Conservation (phyloP, 1,140 invertebrate genomes). For the Cydia fagiglandana region DNA sequence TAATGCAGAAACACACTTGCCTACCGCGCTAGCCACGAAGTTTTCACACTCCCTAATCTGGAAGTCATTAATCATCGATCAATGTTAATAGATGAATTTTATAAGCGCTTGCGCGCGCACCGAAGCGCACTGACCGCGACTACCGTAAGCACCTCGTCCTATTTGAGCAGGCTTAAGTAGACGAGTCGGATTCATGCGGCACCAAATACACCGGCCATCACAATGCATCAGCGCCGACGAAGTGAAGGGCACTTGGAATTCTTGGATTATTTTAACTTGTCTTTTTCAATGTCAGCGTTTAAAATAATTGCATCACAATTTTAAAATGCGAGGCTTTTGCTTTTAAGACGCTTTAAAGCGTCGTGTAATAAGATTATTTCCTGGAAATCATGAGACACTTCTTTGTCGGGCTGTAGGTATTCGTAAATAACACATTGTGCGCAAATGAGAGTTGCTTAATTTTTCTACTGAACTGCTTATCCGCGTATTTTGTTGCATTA, state of each 20-base stretch:
- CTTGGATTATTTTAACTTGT: constrained; percentile 78
- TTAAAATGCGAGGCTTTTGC: constrained; percentile 75
- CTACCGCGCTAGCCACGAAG: not conserved
- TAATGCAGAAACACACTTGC: not conserved
- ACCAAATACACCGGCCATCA: constrained; percentile 73
- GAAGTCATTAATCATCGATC: not conserved
- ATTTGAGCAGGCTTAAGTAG: constrained; percentile 53
- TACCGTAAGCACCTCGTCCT: constrained; percentile 39
- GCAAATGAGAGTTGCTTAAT: constrained; percentile 7
- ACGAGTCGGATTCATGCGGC: constrained; percentile 62
- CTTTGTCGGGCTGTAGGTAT: constrained; percentile 47
- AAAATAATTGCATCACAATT: constrained; percentile 80
- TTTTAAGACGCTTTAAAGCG: constrained; percentile 72
- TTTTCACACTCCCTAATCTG: not conserved
- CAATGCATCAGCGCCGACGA: constrained; percentile 73
- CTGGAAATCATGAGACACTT: constrained; percentile 64
- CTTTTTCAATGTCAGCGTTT: constrained; percentile 79
- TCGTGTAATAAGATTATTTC: constrained; percentile 70
- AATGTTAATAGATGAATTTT: constrained; percentile 10
- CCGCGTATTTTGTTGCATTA: not conserved
- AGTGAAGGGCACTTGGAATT: constrained; percentile 76
- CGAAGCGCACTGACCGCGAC: constrained; percentile 18
- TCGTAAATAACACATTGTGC: constrained; percentile 33
- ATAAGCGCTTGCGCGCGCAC: not conserved
- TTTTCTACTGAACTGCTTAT: constrained; percentile 24